Evolutionary conservation across 2,797 vertebrate species (phyloP).

Genomic region (Pampus argenteus): DNA sequence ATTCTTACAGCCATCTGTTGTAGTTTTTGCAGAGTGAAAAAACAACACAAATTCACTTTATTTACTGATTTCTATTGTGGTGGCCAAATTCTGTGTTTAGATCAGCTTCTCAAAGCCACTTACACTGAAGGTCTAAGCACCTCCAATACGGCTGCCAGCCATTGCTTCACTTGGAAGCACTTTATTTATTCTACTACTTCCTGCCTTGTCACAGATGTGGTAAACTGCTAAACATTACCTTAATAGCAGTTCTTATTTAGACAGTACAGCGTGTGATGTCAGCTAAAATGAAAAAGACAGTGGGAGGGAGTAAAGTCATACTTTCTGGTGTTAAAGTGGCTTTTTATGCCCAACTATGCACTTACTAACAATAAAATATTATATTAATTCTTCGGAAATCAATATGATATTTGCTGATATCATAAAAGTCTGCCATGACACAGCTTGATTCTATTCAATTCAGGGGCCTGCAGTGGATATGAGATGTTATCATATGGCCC

Average conservation of each 20-base stretch:
- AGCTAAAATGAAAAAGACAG: neutral
- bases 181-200: slow-evolving; percentile 27
- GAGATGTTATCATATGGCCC: no score
- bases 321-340: neutral
- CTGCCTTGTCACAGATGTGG: slow-evolving; percentile 6
- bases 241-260: neutral
- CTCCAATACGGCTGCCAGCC: neutral
- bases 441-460: no score
- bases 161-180: slow-evolving; percentile 26
- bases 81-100: neutral
- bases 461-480: no score
- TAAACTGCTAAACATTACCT: neutral
- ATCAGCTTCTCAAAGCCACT: slow-evolving; percentile 14
- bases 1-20: slow-evolving; percentile 12
- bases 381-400: no score
- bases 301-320: neutral
- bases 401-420: no score
- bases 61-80: neutral
- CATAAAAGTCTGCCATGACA: no score
- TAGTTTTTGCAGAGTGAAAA: slow-evolving; percentile 8
- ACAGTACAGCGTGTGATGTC: neutral
- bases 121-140: slow-evolving; percentile 12
- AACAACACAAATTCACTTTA: neutral
- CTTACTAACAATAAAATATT: no score
- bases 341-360: neutral